Evolutionary conservation across 1,140 invertebrate genomes (phyloP).

Genomic region (Drosophila subobscura): DNA sequence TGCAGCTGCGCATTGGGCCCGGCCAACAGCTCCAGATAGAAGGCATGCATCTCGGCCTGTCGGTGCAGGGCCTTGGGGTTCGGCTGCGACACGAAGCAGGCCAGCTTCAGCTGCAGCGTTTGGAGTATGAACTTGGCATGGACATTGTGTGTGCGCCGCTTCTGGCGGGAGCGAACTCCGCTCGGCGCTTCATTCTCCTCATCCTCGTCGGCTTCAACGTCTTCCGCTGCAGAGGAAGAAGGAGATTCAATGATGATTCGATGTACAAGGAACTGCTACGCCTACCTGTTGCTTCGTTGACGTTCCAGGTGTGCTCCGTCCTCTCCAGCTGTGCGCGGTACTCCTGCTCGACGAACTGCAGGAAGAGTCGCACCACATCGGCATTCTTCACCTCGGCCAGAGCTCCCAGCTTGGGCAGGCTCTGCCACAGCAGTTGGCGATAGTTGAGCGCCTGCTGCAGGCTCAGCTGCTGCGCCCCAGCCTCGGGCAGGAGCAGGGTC

Average conservation of each 20-base stretch:
- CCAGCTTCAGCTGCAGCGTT: slow-evolving; percentile 84
- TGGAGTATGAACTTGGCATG: slow-evolving; percentile 68
- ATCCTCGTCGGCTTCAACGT: slow-evolving; percentile 46
- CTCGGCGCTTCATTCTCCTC: slow-evolving; percentile 39
- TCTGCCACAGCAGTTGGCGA: slow-evolving; percentile 91
- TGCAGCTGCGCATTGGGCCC: slow-evolving; percentile 92
- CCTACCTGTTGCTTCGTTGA: slow-evolving; percentile 38
- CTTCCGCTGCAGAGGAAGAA: slow-evolving; percentile 42
- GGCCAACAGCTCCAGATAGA: slow-evolving; percentile 91
- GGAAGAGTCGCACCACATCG: slow-evolving; percentile 90
- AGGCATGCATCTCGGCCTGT: slow-evolving; percentile 89
- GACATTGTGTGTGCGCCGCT: slow-evolving; percentile 32
- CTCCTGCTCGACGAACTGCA: slow-evolving; percentile 90
- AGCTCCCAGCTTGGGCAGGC: slow-evolving; percentile 89
- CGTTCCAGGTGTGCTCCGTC: slow-evolving; percentile 67
- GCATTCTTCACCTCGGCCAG: slow-evolving; percentile 91
- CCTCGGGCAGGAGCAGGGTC: slow-evolving; percentile 35
- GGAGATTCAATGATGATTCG: slow-evolving; percentile 16
- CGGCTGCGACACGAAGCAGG: slow-evolving; percentile 90
- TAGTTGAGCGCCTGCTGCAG: slow-evolving; percentile 86
- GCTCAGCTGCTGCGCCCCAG: slow-evolving; percentile 9
- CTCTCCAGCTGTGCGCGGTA: slow-evolving; percentile 84
- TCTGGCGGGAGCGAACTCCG: slow-evolving; percentile 27
- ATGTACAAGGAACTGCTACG: neutral
- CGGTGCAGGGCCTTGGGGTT: slow-evolving; percentile 92